Percentiles rank a stretch among this genome's conserved stretches.
Evolutionary conservation across 2,888 invertebrate species (phyloP).

Genomic region (Lepetodrilus schrolli): DNA sequence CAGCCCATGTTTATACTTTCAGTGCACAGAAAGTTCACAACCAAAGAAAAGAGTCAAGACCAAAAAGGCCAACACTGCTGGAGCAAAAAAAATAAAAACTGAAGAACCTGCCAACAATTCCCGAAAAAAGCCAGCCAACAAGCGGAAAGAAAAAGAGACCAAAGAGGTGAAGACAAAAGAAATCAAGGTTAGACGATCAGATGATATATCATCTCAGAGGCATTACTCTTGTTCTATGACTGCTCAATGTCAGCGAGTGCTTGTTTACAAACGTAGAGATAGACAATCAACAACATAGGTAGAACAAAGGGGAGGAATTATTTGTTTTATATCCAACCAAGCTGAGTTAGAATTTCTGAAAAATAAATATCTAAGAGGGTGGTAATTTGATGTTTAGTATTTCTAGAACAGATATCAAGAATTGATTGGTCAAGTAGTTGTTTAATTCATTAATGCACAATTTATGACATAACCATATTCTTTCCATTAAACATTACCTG

Average conservation of each 20-base stretch:
- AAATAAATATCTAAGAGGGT: no score
- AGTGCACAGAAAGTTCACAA: conserved; percentile 28
- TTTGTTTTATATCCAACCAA: no score
- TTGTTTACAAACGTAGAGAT: no score
- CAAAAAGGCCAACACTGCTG: conserved; percentile 29
- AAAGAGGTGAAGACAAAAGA: conserved; percentile 26
- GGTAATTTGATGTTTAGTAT: no score
- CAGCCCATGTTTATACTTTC: background rate
- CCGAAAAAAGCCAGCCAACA: conserved; percentile 6
- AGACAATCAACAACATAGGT: no score
- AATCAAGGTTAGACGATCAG: conserved; percentile 19
- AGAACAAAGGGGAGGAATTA: no score
- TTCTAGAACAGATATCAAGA: no score
- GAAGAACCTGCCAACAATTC: conserved; percentile 31
- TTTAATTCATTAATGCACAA: no score
- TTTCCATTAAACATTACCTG: background rate
- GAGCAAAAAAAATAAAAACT: conserved; percentile 35
- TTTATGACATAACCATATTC: no score
- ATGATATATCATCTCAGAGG: background rate
- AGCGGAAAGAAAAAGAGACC: conserved; percentile 22
- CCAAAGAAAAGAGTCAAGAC: conserved; percentile 44
- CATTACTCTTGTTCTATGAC: background rate
- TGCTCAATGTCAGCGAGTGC: no score
- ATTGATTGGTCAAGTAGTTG: no score
- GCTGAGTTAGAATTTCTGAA: no score